A percentile compares a stretch with the other conserved stretches of the same genome.
phyloP scores from a whole-genome alignment of 2,888 invertebrate species.

The Papilio protenor region DNA sequence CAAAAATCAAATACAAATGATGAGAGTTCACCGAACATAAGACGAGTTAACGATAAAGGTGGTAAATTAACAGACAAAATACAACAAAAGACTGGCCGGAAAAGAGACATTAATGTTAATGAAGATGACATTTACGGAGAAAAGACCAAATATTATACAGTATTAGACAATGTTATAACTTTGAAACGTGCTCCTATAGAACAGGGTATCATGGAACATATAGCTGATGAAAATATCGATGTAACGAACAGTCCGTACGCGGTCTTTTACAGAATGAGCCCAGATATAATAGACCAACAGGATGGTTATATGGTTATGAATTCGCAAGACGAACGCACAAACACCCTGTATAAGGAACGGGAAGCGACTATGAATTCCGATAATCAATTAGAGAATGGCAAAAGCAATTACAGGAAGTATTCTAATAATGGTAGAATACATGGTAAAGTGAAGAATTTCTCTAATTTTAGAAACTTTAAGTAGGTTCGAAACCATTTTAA shows the following conservation, averaged over 20 bases:
- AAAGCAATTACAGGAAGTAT: slow-evolving; percentile 46
- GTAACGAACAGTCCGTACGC: slow-evolving; percentile 61
- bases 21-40: slow-evolving; percentile 7
- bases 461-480: slow-evolving; percentile 49
- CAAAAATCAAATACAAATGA: slow-evolving; percentile 27
- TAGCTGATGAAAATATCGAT: slow-evolving; percentile 54
- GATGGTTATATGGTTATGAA: slow-evolving; percentile 47
- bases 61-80: slow-evolving; percentile 32
- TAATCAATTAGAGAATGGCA: slow-evolving; percentile 45
- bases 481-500: not conserved
- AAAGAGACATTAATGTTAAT: slow-evolving; percentile 43
- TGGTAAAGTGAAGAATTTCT: slow-evolving; percentile 55
- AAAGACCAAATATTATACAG: slow-evolving; percentile 45
- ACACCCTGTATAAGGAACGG: slow-evolving; percentile 47
- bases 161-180: slow-evolving; percentile 23
- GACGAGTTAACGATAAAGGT: slow-evolving; percentile 22
- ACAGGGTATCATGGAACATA: slow-evolving; percentile 43
- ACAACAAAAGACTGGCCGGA: slow-evolving; percentile 44
- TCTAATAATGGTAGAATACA: slow-evolving; percentile 50
- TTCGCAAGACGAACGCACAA: slow-evolving; percentile 44
- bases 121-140: slow-evolving; percentile 45
- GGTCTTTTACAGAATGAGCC: slow-evolving; percentile 65
- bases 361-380: slow-evolving; percentile 44
- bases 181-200: slow-evolving; percentile 33
- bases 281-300: slow-evolving; percentile 53